Percentiles rank a stretch among this genome's conserved stretches.
Evolutionary conservation across 2,888 invertebrate genomes (phyloP).

Genomic region (Cephus spinipes): DNA sequence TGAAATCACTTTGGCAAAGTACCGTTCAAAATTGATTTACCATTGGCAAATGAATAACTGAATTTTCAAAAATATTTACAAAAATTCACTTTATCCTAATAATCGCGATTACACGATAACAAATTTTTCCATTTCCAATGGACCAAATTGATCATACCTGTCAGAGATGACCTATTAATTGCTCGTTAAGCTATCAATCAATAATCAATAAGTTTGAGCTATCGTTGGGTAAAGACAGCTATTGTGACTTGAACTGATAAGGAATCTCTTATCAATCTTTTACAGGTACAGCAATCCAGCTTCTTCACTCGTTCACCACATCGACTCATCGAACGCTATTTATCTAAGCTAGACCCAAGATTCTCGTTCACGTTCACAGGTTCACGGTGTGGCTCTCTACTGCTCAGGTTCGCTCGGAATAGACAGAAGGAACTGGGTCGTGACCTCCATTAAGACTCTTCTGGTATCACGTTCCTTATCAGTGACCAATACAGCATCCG

Average conservation of each 20-base stretch:
- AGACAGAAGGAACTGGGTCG: constrained; percentile 40
- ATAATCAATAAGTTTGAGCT: not conserved
- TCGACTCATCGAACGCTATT: not conserved
- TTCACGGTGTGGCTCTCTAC: not conserved
- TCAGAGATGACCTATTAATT: not conserved
- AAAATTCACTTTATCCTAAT: too few relatives aligned
- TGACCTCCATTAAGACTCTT: constrained; percentile 31
- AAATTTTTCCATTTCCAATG: too few relatives aligned
- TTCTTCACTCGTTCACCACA: not conserved
- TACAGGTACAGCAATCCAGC: not conserved
- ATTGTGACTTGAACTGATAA: not conserved
- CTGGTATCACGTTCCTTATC: not conserved
- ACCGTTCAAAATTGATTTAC: not conserved
- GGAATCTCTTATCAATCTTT: not conserved
- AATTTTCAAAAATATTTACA: not conserved
- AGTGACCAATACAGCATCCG: not conserved
- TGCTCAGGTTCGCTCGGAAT: not conserved
- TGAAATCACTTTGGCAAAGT: not conserved
- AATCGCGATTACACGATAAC: too few relatives aligned
- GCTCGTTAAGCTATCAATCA: too few relatives aligned
- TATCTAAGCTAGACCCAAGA: not conserved
- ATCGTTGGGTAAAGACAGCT: not conserved
- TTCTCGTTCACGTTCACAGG: not conserved
- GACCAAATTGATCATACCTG: not conserved
- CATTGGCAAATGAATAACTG: not conserved